A percentile compares a stretch with the other conserved stretches of the same genome.
phyloP scores from a whole-genome alignment of 2,797 vertebrate species.

The Falco naumanni region DNA sequence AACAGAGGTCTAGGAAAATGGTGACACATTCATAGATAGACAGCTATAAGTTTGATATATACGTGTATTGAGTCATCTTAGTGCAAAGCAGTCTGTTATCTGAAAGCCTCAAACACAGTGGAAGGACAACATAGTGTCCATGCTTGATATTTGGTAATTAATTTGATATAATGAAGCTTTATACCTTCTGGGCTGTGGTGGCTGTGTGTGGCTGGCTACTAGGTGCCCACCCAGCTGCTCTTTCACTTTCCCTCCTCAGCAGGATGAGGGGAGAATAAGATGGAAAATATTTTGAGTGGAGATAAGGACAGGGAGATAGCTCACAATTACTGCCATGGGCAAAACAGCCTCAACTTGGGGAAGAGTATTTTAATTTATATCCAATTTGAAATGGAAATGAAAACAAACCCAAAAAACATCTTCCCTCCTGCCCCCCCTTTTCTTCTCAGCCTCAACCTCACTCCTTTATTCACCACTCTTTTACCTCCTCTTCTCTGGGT shows the following conservation, averaged over 20 bases:
- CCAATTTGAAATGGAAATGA: neutral
- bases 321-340: too few relatives aligned
- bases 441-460: neutral
- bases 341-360: too few relatives aligned
- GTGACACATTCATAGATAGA: neutral
- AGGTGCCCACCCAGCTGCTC: neutral
- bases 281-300: neutral
- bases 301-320: too few relatives aligned
- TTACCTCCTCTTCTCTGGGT: neutral
- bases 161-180: neutral
- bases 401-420: neutral
- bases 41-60: neutral
- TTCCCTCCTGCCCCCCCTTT: neutral
- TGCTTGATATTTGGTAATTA: neutral
- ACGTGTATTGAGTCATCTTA: neutral
- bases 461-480: neutral
- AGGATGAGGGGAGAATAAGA: neutral
- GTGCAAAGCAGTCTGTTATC: neutral
- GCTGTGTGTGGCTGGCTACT: neutral
- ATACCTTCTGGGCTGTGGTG: neutral
- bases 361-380: neutral
- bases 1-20: neutral
- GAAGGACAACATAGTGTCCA: neutral
- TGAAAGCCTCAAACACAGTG: neutral
- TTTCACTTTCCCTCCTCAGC: neutral